A percentile compares a stretch with the other conserved stretches of the same genome.
phyloP scores from a whole-genome alignment of 2,113 vertebrate species.

The Dipodomys ordii region DNA sequence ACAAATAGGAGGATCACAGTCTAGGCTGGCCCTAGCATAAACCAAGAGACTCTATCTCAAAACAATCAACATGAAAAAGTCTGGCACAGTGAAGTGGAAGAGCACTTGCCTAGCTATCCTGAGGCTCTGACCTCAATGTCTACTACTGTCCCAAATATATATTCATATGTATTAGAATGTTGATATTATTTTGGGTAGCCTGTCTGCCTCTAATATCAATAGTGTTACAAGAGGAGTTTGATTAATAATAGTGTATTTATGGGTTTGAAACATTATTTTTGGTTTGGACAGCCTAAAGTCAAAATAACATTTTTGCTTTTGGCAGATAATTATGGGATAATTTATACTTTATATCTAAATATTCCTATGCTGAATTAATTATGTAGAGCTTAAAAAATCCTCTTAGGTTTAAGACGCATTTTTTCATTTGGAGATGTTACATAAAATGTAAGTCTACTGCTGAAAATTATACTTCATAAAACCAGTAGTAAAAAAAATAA shows the following conservation, averaged over 20 bases:
- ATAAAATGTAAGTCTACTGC: neutral
- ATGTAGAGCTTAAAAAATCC: neutral
- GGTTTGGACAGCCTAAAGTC: neutral
- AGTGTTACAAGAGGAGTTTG: neutral
- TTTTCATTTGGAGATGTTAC: neutral
- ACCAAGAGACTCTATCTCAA: too few relatives aligned
- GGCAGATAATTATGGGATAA: constrained; percentile 10
- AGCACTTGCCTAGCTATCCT: too few relatives aligned
- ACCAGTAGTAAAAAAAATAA: neutral
- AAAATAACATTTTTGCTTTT: constrained; percentile 17
- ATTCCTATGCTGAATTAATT: constrained; percentile 25
- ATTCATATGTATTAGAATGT: neutral
- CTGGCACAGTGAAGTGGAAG: too few relatives aligned
- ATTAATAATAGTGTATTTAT: neutral
- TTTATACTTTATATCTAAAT: constrained; percentile 13
- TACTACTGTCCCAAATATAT: too few relatives aligned
- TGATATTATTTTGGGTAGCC: constrained; percentile 9
- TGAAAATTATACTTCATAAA: constrained; percentile 17
- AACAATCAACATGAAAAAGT: too few relatives aligned
- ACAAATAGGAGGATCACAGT: too few relatives aligned
- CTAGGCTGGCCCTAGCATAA: too few relatives aligned
- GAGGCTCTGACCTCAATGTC: too few relatives aligned
- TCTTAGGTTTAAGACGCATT: neutral
- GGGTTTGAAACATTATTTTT: constrained; percentile 17
- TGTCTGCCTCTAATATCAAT: neutral